These are phyloP conservation scores for Palythoa heliodiscus DNA, from an alignment of 92 coral and sea anemone genomes.

Conservation along the genomic window DNA sequence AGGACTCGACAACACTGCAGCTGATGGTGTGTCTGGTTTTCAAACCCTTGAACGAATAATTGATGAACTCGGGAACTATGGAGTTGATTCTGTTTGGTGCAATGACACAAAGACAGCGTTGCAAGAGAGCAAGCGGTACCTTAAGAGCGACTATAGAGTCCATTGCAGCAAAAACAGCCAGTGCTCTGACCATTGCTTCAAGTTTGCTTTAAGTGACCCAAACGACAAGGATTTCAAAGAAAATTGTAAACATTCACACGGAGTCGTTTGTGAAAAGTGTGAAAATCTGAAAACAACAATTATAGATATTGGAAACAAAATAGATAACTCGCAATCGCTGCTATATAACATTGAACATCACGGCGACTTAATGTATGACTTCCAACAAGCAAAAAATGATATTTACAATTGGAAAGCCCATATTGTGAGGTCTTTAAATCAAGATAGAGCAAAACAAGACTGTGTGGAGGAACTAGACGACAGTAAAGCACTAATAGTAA, in stretches of 20 bases:
- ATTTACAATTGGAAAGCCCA: slow-evolving; percentile 58
- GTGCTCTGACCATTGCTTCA: neutral
- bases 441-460: slow-evolving; percentile 75
- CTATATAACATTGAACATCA: slow-evolving; percentile 6
- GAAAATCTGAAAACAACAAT: neutral
- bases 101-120: neutral
- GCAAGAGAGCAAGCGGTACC: neutral
- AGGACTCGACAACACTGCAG: slow-evolving; percentile 74
- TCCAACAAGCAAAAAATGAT: slow-evolving; percentile 1
- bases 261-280: neutral
- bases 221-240: slow-evolving; percentile 47
- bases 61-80: slow-evolving; percentile 34
- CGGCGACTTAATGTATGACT: slow-evolving; percentile 1
- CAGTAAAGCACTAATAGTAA: slow-evolving; percentile 51
- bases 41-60: slow-evolving; percentile 53
- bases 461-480: slow-evolving; percentile 42
- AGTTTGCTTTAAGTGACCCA: slow-evolving; percentile 58
- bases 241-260: slow-evolving; percentile 42
- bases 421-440: slow-evolving; percentile 71
- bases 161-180: neutral
- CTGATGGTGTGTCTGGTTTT: slow-evolving; percentile 77
- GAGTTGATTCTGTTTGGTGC: neutral
- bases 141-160: neutral
- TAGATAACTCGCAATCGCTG: neutral
- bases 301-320: slow-evolving; percentile 1